Evolutionary conservation across 2,113 vertebrate genomes (phyloP).

Genomic region (Thinocorus orbignyianus): DNA sequence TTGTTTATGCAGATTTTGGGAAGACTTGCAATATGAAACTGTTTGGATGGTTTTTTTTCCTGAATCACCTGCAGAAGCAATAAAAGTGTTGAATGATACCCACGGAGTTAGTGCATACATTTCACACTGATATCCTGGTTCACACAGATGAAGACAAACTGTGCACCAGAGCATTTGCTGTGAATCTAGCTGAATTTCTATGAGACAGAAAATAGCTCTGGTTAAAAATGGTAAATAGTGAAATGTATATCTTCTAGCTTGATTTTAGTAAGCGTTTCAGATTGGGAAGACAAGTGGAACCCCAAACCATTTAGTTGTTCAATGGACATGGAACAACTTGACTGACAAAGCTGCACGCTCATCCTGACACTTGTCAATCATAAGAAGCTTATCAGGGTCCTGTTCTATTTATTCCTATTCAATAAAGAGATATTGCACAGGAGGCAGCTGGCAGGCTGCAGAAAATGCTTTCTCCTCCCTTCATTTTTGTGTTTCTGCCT

Average conservation of each 20-base stretch:
- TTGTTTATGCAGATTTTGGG: neutral
- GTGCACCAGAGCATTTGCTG: neutral
- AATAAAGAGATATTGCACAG: neutral
- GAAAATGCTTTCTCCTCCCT: neutral
- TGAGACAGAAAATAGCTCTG: neutral
- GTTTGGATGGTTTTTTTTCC: neutral
- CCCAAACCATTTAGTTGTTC: neutral
- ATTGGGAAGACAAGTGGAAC: neutral
- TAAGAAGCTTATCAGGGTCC: neutral
- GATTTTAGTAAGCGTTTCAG: neutral
- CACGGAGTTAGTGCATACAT: neutral
- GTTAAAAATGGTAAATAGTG: neutral
- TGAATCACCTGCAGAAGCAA: neutral
- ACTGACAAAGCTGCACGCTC: neutral
- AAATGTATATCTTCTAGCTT: neutral
- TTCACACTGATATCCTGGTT: neutral
- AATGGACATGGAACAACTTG: neutral
- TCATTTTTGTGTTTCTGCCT: neutral
- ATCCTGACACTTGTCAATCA: conserved; percentile 29
- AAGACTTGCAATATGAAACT: neutral
- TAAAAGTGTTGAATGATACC: neutral
- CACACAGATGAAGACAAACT: neutral
- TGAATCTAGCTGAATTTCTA: neutral
- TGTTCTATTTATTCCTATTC: conserved; percentile 21
- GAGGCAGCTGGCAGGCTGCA: neutral